Conservation (phyloP, 2,113 vertebrate genomes). For the Asarcornis scutulata region DNA sequence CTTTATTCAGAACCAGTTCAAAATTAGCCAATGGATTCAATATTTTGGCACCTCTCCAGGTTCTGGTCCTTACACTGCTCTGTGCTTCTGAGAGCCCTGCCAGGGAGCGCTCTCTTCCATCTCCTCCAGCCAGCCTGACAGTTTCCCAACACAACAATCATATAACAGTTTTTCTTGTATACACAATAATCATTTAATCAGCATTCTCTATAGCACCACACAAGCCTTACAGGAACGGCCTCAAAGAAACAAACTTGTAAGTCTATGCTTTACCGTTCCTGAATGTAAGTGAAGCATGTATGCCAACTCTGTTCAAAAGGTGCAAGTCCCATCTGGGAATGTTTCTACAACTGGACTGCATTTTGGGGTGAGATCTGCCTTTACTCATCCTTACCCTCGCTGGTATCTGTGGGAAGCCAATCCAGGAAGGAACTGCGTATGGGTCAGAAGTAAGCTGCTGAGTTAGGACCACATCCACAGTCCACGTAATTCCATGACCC, state of each 20-base stretch:
- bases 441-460: neutral
- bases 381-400: neutral
- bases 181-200: neutral
- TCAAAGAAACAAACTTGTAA: neutral
- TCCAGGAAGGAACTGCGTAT: neutral
- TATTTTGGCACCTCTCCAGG: neutral
- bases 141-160: neutral
- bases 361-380: neutral
- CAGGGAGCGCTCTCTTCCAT: neutral
- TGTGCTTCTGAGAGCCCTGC: neutral
- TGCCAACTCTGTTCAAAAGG: neutral
- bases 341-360: neutral
- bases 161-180: neutral
- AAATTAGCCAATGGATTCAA: conserved; percentile 1
- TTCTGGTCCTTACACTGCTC: neutral
- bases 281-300: neutral
- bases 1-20: conserved; percentile 3
- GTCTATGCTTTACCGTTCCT: neutral
- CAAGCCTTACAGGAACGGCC: neutral
- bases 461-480: neutral
- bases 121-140: neutral
- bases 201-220: neutral
- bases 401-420: neutral
- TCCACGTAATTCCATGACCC: neutral
- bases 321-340: neutral